Evolutionary conservation across 2,888 invertebrate species (phyloP).

Genomic region (Trissoscelio sp.): DNA sequence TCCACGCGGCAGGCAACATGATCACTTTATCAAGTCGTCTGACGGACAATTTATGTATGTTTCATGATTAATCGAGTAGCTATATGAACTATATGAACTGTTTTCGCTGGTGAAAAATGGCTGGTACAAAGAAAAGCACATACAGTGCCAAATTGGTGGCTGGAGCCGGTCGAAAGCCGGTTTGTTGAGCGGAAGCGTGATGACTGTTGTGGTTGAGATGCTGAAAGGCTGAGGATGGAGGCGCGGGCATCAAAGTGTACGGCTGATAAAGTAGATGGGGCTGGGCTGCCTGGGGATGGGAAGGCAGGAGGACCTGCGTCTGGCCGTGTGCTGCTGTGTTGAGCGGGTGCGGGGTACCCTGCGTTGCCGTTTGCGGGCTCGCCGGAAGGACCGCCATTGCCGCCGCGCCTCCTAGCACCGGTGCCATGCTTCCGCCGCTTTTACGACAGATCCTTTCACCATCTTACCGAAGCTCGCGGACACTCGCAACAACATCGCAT

Average conservation of each 20-base stretch:
- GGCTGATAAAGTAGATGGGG: conserved; percentile 82
- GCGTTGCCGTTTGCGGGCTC: conserved; percentile 83
- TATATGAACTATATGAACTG: no score
- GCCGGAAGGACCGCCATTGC: conserved; percentile 83
- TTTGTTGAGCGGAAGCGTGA: conserved; percentile 65
- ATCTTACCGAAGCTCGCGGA: conserved; percentile 32
- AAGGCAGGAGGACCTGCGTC: conserved; percentile 76
- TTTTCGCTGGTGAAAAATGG: conserved; percentile 57
- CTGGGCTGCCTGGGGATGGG: conserved; percentile 72
- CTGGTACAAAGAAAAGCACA: no score
- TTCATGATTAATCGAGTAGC: no score
- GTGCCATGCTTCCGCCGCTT: conserved; percentile 80
- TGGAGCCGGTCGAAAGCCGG: conserved; percentile 73
- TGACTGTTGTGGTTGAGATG: conserved; percentile 72
- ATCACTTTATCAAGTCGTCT: no score
- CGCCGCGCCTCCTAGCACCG: conserved; percentile 83
- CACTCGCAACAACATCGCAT: conserved; percentile 43
- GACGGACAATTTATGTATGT: no score
- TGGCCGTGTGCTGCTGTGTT: conserved; percentile 75
- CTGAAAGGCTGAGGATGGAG: conserved; percentile 75
- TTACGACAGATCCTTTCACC: conserved; percentile 66
- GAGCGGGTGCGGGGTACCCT: conserved; percentile 79
- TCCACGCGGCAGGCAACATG: no score
- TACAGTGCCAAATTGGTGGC: conserved; percentile 74
- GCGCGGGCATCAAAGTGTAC: conserved; percentile 81